Evolutionary conservation across 2,113 vertebrate species (phyloP).

Genomic region (Pardalotus punctatus): DNA sequence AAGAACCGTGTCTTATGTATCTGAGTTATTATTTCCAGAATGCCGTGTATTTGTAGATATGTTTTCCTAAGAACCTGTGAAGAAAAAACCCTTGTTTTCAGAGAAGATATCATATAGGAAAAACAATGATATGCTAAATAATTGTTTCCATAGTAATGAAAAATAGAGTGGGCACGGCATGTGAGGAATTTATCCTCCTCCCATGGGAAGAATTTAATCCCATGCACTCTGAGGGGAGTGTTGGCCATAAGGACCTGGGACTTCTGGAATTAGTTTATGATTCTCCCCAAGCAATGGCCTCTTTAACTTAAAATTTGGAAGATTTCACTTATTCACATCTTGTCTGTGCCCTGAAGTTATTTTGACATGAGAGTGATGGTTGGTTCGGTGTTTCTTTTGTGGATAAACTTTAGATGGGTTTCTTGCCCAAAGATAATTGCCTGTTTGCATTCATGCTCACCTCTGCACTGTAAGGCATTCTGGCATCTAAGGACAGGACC

Average conservation of each 20-base stretch:
- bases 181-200: neutral
- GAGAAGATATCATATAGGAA: neutral
- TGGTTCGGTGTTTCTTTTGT: neutral
- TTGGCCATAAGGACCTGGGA: neutral
- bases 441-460: neutral
- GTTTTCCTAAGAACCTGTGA: neutral
- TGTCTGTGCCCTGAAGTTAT: neutral
- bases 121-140: neutral
- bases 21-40: neutral
- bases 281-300: neutral
- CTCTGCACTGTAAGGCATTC: neutral
- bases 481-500: neutral
- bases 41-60: neutral
- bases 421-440: neutral
- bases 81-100: neutral
- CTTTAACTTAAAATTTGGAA: neutral
- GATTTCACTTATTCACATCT: neutral
- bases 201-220: too few species aligned
- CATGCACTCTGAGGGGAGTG: fast-evolving
- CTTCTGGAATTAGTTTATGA: neutral
- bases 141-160: neutral
- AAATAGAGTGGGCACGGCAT: neutral
- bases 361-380: neutral
- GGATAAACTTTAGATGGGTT: neutral
- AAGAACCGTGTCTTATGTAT: neutral